phyloP scores from a whole-genome alignment of 2,113 vertebrate genomes.

The Corythornis cristatus region DNA sequence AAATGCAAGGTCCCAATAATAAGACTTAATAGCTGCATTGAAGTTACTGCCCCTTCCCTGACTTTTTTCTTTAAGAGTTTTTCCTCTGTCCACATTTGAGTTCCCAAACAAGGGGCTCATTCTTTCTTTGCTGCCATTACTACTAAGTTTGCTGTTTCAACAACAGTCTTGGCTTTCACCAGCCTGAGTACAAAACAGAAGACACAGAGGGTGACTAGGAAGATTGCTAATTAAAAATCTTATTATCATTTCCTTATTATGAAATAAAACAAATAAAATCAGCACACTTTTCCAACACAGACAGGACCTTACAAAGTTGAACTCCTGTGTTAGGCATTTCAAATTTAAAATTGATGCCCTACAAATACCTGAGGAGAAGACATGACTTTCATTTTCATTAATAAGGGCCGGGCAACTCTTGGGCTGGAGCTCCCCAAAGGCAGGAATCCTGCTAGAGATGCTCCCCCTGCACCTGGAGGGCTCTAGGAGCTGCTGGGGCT shows the following conservation, averaged over 20 bases:
- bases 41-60: conserved; percentile 35
- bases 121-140: conserved; percentile 33
- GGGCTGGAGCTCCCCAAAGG: background rate
- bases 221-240: conserved; percentile 7
- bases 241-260: background rate
- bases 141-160: background rate
- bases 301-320: background rate
- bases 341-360: background rate
- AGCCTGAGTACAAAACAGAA: conserved; percentile 22
- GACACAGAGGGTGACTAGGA: background rate
- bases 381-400: background rate
- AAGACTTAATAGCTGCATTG: conserved; percentile 66
- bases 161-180: conserved; percentile 47
- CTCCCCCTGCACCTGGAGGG: background rate
- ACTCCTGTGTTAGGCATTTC: background rate
- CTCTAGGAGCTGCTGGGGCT: background rate
- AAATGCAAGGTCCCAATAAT: conserved; percentile 51
- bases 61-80: background rate
- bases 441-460: background rate
- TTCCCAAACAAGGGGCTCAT: conserved; percentile 35
- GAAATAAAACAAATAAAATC: background rate
- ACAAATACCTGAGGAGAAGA: background rate
- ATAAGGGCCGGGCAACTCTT: background rate
- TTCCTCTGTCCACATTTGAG: background rate
- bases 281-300: background rate